Evolutionary conservation across 1,140 invertebrate genomes (phyloP).

Genomic region (Sarcophaga peregrina): DNA sequence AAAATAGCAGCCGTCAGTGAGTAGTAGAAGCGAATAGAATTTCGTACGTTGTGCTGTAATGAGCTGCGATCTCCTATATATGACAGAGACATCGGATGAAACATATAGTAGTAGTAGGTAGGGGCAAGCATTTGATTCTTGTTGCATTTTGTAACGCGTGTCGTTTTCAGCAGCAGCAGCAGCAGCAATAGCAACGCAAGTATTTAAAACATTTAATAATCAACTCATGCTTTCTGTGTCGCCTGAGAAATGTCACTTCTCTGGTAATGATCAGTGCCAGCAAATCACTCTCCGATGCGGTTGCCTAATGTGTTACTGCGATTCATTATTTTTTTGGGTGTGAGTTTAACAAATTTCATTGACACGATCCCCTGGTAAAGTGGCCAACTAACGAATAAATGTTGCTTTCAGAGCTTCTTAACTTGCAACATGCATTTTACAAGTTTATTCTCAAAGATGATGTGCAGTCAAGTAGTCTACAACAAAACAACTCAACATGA

Average conservation of each 20-base stretch:
- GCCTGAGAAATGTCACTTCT: slow-evolving; percentile 21
- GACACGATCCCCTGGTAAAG: slow-evolving; percentile 22
- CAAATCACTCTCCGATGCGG: not conserved
- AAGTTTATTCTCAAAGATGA: not conserved
- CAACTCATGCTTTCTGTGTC: slow-evolving; percentile 6
- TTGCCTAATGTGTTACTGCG: not conserved
- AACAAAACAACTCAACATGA: slow-evolving; percentile 27
- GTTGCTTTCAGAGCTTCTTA: not conserved
- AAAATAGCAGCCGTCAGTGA: not conserved
- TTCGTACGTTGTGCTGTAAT: too few species aligned
- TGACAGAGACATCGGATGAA: too few species aligned
- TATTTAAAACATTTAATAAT: not conserved
- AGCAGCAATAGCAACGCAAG: not conserved
- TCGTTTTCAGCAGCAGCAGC: not conserved
- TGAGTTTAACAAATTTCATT: slow-evolving; percentile 33
- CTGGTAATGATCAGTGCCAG: not conserved
- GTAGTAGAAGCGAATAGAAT: not conserved
- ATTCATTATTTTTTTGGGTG: slow-evolving; percentile 14
- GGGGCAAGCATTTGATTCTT: not conserved
- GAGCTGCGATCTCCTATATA: too few species aligned
- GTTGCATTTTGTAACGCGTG: slow-evolving; percentile 25
- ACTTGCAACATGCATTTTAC: not conserved
- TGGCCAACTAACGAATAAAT: not conserved
- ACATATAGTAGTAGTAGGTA: too few species aligned
- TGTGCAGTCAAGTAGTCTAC: slow-evolving; percentile 33